A percentile compares a stretch with the other conserved stretches of the same genome.
Evolutionary conservation across 2,797 vertebrate genomes (phyloP).

Genomic region (Paguma larvata): DNA sequence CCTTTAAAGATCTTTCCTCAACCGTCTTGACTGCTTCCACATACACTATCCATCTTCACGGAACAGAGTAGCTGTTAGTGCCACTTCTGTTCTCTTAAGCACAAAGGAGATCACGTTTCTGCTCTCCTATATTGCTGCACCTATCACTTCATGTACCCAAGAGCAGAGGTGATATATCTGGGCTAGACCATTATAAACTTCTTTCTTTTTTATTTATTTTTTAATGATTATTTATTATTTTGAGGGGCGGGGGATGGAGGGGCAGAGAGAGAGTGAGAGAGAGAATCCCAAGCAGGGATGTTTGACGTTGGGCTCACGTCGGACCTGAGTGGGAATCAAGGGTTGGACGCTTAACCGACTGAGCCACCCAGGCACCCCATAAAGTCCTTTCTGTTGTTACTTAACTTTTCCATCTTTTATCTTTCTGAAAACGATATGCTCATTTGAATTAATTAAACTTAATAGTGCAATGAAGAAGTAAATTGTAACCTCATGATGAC

Average conservation of each 20-base stretch:
- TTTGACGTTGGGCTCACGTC: no score
- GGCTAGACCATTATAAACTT: not conserved
- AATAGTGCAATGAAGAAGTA: not conserved
- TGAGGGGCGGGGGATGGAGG: no score
- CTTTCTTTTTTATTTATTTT: not conserved
- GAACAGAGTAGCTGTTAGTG: not conserved
- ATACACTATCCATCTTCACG: not conserved
- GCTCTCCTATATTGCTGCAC: not conserved
- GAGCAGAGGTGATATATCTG: not conserved
- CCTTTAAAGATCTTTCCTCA: not conserved
- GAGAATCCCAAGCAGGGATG: no score
- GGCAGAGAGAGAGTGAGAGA: no score
- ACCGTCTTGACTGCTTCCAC: not conserved
- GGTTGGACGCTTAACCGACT: no score
- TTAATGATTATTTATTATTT: no score
- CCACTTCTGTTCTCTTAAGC: not conserved
- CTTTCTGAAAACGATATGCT: not conserved
- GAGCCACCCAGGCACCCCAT: no score
- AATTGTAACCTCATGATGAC: not conserved
- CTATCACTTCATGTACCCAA: not conserved
- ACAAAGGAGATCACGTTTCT: not conserved
- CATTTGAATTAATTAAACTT: not conserved
- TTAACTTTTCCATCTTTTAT: not conserved
- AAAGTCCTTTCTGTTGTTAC: not conserved
- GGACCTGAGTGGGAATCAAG: no score